Base-by-base conservation (phyloP, 2,888 invertebrate species). In the Hymenopus coronatus region DNA sequence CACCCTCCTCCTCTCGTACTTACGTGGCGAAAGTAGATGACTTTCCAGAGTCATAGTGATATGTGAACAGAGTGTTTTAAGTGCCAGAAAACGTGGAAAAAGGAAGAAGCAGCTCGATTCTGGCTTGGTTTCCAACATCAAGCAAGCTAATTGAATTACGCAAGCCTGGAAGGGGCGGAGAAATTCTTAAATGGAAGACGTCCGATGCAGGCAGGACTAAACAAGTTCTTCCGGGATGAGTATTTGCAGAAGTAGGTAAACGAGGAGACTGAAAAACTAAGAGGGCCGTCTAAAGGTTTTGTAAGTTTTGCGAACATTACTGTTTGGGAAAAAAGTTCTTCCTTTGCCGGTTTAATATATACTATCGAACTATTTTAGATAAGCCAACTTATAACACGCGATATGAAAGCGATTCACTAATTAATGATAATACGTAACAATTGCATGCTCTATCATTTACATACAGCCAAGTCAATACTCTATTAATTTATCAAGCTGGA, bases 141-240 rank as follows among this genome's bases (percentile, higher is more conserved):
- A 70, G 20, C 54, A 70, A 25, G 54, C 33, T 86, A 86, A 86
- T 86, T 86, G 84, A 84, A 84, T 84, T 84, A 84, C 33, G 20
- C 30, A 84, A 25, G 54, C 15, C 54, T 70, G 20, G 54, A 70
- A 25, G 54, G 54, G 54, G 25, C 25, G 25, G 54, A 20, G 54
- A 20, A 25, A 33, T 25, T 84, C 30, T 54, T 86, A 70, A 86
- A 86, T 28, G 85, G 85, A 86, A 86, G 85, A 86, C 20, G 85
- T 86, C 85, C 27, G 27, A 28, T 54, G 70, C 85, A 54, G 27
- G 28, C 14, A 27, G 70, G 27, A 70, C 70, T 27, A 81, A 70
- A 70, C 54, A 70, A 70, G 54, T 70, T 70, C 54, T 70, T 70
- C 54, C 54, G 15, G 0, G 54, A 70, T 70, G 54, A 70, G 20